Base-by-base conservation (phyloP, 2,113 vertebrate genomes). In the Oryzias javanicus region DNA sequence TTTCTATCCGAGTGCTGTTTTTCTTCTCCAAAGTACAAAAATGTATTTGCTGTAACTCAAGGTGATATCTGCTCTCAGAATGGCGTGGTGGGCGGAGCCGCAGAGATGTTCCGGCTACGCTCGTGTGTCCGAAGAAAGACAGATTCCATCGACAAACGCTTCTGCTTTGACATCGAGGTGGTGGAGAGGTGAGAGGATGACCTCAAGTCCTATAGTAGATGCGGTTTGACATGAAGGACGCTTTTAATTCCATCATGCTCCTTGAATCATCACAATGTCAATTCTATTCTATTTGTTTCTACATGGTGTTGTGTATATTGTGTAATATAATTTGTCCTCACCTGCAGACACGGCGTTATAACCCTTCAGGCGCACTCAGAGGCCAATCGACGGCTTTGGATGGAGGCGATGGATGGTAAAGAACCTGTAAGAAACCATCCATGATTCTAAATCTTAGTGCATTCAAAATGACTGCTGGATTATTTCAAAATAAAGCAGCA, bases 151-250 rank as follows among this genome's bases (percentile, higher is more conserved):
- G 97, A 98, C 88, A 99, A 97, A 42, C 94, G 97, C 29, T 99
- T 99, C 91, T 99, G 97, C 86, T 98, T 99, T 0, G 97, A 99
- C 86, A 94, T 98, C 25, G 97, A 98, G 93, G 96, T 99, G 17
- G 90, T 93, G 19, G 96, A 99, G 86, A 96, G 97, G 97, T 98
- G 48, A 80, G 78, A 13, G 5, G 27, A 22, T n/a, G 3, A 14
- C 12, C 1, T 12, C 3, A 35, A 35, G 10, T 8, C 35, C 8
- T 35, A 12, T 12, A 3, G 2, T 10, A 12, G 35, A 35, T 35
- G 35, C 35, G 10, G 1, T 10, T 35, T 35, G 35, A 35, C 35
- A 35, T 3, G 8, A 35, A 3, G 35, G 7, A 3, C 10, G 8
- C 8, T 10, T 35, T 35, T 35, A 35, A 35, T 35, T 12, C 12